phyloP scores from a whole-genome alignment of 2,113 vertebrate species.

The Rhabdomys dilectus region DNA sequence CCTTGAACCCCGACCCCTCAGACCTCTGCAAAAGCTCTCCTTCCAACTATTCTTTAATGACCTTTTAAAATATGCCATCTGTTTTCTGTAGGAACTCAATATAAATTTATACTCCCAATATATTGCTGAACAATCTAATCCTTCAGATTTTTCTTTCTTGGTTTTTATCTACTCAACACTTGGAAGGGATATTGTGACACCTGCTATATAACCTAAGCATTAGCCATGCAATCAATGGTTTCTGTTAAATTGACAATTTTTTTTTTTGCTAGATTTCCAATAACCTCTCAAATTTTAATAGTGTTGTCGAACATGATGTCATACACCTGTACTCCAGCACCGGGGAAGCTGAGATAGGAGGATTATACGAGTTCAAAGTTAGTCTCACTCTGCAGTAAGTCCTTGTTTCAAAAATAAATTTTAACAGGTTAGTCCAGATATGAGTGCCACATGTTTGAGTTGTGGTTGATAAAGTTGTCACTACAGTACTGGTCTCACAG shows the following conservation, averaged over 20 bases:
- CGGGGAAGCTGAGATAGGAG: not conserved
- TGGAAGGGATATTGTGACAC: not conserved
- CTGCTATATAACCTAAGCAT: not conserved
- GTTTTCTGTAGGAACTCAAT: not conserved
- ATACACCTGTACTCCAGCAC: not conserved
- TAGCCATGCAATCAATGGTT: not conserved
- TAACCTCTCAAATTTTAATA: not conserved
- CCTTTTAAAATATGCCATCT: not conserved
- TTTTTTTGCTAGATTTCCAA: not conserved
- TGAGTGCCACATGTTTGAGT: not conserved
- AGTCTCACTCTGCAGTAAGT: not conserved
- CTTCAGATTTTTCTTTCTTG: not conserved
- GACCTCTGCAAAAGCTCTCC: not conserved
- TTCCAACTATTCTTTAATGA: conserved; percentile 10
- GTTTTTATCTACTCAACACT: conserved; percentile 16
- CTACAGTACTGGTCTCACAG: not conserved
- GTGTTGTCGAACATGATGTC: no score
- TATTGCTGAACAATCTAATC: not conserved
- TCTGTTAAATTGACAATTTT: conserved; percentile 26
- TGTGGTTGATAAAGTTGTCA: not conserved
- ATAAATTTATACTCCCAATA: not conserved
- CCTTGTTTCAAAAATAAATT: not conserved
- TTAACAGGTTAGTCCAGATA: not conserved
- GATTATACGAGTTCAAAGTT: not conserved
- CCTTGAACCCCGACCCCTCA: not conserved